These are phyloP conservation scores for Scophthalmus maximus DNA, from an alignment of 2,113 vertebrate genomes.

Conservation along the genomic window DNA sequence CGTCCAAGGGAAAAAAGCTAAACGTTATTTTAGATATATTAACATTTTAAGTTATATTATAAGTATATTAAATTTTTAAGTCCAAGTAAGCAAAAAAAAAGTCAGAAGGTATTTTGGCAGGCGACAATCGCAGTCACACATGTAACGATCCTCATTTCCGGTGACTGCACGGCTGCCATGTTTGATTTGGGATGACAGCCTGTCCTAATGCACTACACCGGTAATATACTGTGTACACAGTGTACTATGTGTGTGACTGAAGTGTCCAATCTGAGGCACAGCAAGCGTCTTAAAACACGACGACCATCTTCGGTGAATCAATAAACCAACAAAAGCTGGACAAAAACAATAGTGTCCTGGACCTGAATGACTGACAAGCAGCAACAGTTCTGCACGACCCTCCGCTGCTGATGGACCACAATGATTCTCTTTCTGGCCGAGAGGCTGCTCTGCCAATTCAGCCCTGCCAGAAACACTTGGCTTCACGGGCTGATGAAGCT, in stretches of 20 bases:
- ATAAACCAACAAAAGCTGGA: slow-evolving; percentile 29
- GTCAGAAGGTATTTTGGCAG: background rate
- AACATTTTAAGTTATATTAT: background rate
- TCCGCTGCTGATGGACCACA: slow-evolving; percentile 60
- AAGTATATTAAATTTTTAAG: background rate
- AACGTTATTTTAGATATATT: background rate
- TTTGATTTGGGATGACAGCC: too few relatives aligned
- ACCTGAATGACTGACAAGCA: slow-evolving; percentile 53
- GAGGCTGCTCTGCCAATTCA: slow-evolving; percentile 54
- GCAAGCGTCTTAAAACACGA: background rate
- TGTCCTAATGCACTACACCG: background rate
- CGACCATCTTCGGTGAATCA: slow-evolving; percentile 2
- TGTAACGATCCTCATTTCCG: background rate
- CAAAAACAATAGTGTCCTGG: slow-evolving; percentile 53
- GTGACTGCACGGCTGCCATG: background rate
- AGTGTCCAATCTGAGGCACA: background rate
- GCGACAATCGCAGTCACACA: background rate
- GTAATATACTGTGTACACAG: background rate
- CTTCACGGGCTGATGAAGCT: slow-evolving; percentile 63
- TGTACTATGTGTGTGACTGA: background rate
- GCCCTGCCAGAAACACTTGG: slow-evolving; percentile 79
- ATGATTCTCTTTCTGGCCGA: slow-evolving; percentile 66
- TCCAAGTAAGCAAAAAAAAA: background rate
- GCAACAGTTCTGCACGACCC: slow-evolving; percentile 52
- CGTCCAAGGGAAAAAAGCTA: background rate